Evolutionary conservation across 1,140 invertebrate genomes (phyloP), one percentile per base, ranked within the genome.

Genomic region (Lordiphosa collinella): DNA sequence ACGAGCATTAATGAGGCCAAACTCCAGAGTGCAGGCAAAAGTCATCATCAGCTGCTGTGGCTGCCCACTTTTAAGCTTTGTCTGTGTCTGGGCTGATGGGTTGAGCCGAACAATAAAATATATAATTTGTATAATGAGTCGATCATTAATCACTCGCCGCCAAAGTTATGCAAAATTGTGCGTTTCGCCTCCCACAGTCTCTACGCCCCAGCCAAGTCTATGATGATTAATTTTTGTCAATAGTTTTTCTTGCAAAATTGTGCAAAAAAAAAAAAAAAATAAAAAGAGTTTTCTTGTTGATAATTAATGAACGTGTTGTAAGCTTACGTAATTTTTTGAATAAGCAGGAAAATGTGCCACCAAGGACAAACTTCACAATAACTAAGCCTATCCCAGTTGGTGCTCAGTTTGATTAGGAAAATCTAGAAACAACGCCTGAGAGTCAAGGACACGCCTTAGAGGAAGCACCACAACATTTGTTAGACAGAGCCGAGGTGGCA

Each of bases 41-140:
- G 25, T 29, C 25, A 29, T 29, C 37, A n/a, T n/a, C n/a, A n/a
- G n/a, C n/a, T n/a, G n/a, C n/a, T n/a, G n/a, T n/a, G n/a, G n/a
- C n/a, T n/a, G n/a, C n/a, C n/a, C n/a, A 16, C 18, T 22, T 18
- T 18, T 2, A 0, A 18, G 16, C 16, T 18, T 22, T 22, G 18
- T 8, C 11, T 12, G 36, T 22, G 44, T 36, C 25, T 13, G 13
- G 36, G 7, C 14, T 9, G 41, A 34, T 58, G 64, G 54, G 61
- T 56, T 48, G 44, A 38, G 43, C 40, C 61, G 49, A 62, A 54
- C 46, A 76, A 72, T 61, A 65, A 62, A 57, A 25, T 32, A 36
- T 71, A 51, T 57, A 76, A 78, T 76, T 67, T 78, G 55, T 76
- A 62, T 70, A 69, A 80, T 78, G 70, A 80, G 69, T 58, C 53